Evolutionary conservation across 92 coral and sea anemone genomes (phyloP).

Genomic region (Phenganax stokvisi): DNA sequence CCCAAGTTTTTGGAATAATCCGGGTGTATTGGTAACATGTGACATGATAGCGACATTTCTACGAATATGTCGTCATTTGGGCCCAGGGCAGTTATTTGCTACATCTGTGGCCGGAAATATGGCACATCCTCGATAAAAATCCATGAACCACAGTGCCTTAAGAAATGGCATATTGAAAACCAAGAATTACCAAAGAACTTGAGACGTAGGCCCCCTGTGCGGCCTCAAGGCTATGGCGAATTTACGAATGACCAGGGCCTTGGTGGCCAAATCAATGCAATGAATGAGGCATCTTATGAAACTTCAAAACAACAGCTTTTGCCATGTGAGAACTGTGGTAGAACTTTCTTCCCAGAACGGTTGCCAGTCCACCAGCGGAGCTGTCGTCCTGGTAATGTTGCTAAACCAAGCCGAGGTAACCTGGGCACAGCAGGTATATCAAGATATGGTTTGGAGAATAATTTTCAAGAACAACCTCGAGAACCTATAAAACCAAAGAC

Average conservation of each 20-base stretch:
- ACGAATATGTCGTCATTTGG: conserved; percentile 62
- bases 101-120: conserved; percentile 89
- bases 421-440: conserved; percentile 41
- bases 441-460: conserved; percentile 45
- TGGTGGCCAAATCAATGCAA: conserved; percentile 68
- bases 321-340: conserved; percentile 89
- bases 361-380: conserved; percentile 86
- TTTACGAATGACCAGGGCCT: conserved; percentile 51
- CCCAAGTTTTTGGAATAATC: neutral
- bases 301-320: conserved; percentile 75
- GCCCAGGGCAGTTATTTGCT: conserved; percentile 83
- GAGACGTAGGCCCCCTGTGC: conserved; percentile 70
- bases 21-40: neutral
- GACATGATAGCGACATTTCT: neutral
- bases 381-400: conserved; percentile 70
- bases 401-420: conserved; percentile 59
- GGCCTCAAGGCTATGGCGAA: conserved; percentile 72
- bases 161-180: conserved; percentile 94
- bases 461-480: conserved; percentile 31
- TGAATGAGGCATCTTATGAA: conserved; percentile 87
- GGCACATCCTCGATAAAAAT: conserved; percentile 81
- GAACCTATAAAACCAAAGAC: conserved; percentile 72
- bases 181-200: conserved; percentile 70
- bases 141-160: conserved; percentile 90
- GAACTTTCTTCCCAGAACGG: conserved; percentile 91